Conservation (phyloP, 2,797 vertebrate genomes). For the Diplodus puntazzo region DNA sequence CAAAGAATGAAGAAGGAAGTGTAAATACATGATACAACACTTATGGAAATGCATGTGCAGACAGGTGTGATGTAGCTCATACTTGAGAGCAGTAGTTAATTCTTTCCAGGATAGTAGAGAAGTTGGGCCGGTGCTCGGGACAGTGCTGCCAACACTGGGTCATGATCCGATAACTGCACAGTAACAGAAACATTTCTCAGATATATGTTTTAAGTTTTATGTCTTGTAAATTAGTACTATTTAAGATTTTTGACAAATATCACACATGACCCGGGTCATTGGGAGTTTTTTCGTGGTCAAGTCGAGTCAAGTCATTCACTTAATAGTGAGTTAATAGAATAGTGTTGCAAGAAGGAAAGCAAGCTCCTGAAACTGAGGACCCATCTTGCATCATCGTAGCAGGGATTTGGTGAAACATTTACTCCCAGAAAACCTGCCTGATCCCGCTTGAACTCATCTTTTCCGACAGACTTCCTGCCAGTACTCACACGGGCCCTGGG, state of each 20-base stretch:
- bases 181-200: conserved; percentile 12
- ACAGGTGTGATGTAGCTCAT: conserved; percentile 21
- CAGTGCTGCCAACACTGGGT: conserved; percentile 96
- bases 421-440: not conserved
- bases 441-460: not conserved
- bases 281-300: no score
- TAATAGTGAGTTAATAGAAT: not conserved
- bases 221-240: not conserved
- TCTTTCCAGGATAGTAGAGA: conserved; percentile 92
- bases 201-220: not conserved
- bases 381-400: not conserved
- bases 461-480: not conserved
- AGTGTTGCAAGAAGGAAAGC: not conserved
- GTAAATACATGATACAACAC: no score
- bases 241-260: not conserved
- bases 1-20: no score
- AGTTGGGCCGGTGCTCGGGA: conserved; percentile 92
- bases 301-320: no score
- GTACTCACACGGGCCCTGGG: conserved; percentile 94
- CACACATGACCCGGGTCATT: no score
- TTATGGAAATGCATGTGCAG: not conserved
- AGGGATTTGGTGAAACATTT: not conserved
- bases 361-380: not conserved
- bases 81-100: conserved; percentile 95
- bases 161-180: conserved; percentile 91